These are phyloP conservation scores for Sebastes hubbsi DNA, from an alignment of 2,797 vertebrate genomes.

Conservation along the genomic window DNA sequence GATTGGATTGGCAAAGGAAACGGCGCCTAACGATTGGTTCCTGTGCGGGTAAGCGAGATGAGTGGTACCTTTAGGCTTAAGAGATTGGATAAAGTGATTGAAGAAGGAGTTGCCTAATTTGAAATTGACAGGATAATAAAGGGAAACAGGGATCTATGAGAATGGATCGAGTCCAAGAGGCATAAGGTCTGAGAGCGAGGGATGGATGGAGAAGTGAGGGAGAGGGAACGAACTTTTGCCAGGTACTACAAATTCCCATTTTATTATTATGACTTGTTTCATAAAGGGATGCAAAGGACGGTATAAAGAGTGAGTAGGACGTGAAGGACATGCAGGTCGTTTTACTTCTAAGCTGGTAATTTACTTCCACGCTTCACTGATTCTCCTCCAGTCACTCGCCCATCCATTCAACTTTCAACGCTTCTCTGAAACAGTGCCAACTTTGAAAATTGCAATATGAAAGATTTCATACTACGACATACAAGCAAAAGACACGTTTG, in stretches of 20 bases:
- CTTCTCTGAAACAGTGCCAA: background rate
- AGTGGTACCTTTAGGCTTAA: constrained; percentile 15
- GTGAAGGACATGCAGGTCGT: constrained; percentile 15
- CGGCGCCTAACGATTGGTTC: constrained; percentile 18
- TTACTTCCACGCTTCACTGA: constrained; percentile 20
- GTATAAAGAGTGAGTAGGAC: constrained; percentile 11
- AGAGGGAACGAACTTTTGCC: background rate
- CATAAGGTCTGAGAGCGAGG: background rate
- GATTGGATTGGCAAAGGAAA: constrained; percentile 10
- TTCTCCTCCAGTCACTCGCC: constrained; percentile 14
- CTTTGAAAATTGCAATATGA: background rate
- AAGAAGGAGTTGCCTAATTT: constrained; percentile 15
- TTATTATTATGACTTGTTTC: constrained; percentile 12
- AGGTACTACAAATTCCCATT: constrained; percentile 21
- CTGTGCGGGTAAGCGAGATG: background rate
- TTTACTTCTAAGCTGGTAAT: constrained; percentile 9
- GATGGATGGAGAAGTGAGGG: background rate
- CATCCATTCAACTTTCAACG: constrained; percentile 10
- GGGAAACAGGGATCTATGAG: background rate
- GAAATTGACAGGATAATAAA: constrained; percentile 36
- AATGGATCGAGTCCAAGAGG: constrained; percentile 23
- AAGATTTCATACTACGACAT: background rate
- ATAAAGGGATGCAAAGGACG: background rate
- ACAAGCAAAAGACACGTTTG: background rate
- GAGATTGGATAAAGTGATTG: constrained; percentile 19